Conservation (phyloP, 2,113 vertebrate genomes). For the Prolemur simus region DNA sequence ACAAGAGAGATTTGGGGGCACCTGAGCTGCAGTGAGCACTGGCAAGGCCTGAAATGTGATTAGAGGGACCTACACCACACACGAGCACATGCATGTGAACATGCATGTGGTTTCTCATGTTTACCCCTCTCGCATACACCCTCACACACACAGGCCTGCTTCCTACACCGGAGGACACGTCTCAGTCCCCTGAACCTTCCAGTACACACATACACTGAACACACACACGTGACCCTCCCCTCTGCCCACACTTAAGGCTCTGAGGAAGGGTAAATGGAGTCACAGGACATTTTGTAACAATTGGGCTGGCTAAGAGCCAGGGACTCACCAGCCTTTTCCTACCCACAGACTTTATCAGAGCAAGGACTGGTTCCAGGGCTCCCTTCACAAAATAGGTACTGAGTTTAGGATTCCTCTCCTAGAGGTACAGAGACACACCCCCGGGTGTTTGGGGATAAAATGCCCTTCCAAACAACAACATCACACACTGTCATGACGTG, state of each 20-base stretch:
- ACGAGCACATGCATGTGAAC: rapidly evolving
- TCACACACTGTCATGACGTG: background rate
- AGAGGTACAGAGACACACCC: background rate
- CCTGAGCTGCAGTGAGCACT: background rate
- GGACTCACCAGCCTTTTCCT: background rate
- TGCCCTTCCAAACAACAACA: background rate
- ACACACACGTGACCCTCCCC: background rate
- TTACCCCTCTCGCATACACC: background rate
- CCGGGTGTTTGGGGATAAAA: background rate
- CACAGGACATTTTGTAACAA: background rate
- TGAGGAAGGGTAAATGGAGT: background rate
- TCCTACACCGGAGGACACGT: background rate
- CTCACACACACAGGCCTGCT: background rate
- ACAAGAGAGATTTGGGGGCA: background rate
- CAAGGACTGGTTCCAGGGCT: background rate
- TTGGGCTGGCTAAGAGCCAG: background rate
- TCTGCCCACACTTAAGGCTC: background rate
- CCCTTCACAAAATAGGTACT: no score
- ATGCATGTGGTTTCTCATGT: background rate
- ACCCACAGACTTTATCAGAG: background rate
- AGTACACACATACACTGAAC: background rate
- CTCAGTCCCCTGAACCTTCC: background rate
- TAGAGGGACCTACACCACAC: background rate
- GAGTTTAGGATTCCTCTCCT: background rate
- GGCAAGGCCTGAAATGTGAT: background rate